Percentiles rank a stretch among this genome's conserved stretches.
Evolutionary conservation across 1,140 invertebrate genomes (phyloP).

Genomic region (Drosophila lowei): DNA sequence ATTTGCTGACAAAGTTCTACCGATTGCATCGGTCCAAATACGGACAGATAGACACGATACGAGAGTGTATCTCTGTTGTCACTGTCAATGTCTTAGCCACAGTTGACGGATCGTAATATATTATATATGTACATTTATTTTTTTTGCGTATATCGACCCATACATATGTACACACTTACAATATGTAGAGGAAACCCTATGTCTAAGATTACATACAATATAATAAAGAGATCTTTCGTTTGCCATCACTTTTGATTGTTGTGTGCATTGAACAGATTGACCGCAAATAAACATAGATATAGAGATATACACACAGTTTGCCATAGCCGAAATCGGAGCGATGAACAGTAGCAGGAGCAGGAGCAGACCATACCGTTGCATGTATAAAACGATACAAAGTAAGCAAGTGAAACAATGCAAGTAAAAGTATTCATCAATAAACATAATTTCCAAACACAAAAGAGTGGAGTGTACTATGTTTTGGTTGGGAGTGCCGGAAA

Average conservation of each 20-base stretch:
- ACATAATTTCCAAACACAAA: conserved; percentile 53
- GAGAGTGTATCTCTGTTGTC: background rate
- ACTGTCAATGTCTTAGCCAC: conserved; percentile 1
- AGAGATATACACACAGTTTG: conserved; percentile 36
- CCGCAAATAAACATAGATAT: conserved; percentile 25
- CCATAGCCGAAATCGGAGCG: conserved; percentile 41
- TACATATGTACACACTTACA: conserved; percentile 10
- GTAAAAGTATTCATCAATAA: conserved; percentile 70
- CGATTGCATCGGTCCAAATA: background rate
- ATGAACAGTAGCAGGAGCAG: conserved; percentile 25
- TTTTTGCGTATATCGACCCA: conserved; percentile 28
- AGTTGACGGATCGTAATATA: no score
- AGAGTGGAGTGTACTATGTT: no score
- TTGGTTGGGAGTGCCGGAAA: no score
- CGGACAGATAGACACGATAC: no score
- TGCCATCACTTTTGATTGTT: conserved; percentile 50
- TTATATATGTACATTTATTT: background rate
- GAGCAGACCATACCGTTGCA: conserved; percentile 36
- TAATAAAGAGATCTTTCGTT: conserved; percentile 33
- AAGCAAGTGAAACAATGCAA: conserved; percentile 62
- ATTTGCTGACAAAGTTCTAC: background rate
- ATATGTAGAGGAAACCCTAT: conserved; percentile 6
- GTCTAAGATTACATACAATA: conserved; percentile 21
- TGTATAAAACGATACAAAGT: conserved; percentile 52
- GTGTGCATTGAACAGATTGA: conserved; percentile 45